Conservation (phyloP, 1,140 invertebrate species). For the Brachionus calyciflorus region DNA sequence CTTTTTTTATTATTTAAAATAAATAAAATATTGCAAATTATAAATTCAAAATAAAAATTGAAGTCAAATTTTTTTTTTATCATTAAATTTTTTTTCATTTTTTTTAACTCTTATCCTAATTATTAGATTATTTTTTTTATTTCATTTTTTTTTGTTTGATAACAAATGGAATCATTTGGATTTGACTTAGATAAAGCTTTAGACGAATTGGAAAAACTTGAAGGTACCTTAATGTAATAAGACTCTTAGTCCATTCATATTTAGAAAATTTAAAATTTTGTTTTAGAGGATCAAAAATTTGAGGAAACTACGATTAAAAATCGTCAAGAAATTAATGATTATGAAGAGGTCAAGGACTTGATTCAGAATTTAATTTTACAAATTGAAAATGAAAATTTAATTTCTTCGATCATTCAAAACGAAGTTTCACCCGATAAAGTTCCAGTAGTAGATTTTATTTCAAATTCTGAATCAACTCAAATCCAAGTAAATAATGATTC, state of each 20-base stretch:
- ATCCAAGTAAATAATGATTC: too few relatives aligned
- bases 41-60: constrained; percentile 8
- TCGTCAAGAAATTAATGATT: not conserved
- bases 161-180: constrained; percentile 16
- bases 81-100: too few relatives aligned
- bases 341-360: not conserved
- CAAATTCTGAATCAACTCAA: too few relatives aligned
- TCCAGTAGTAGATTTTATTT: too few relatives aligned
- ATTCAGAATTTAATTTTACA: not conserved
- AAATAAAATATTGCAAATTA: not conserved
- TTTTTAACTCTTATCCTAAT: too few relatives aligned
- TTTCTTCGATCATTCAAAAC: too few relatives aligned
- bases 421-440: too few relatives aligned
- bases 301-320: not conserved
- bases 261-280: not conserved
- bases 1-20: not conserved
- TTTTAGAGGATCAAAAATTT: not conserved
- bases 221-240: not conserved
- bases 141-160: too few relatives aligned
- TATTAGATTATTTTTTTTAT: too few relatives aligned
- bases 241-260: too few relatives aligned
- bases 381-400: not conserved
- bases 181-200: constrained; percentile 21
- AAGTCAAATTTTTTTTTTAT: not conserved
- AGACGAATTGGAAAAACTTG: constrained; percentile 32